phyloP scores from a whole-genome alignment of 2,113 vertebrate genomes.

The Leptosomus discolor region DNA sequence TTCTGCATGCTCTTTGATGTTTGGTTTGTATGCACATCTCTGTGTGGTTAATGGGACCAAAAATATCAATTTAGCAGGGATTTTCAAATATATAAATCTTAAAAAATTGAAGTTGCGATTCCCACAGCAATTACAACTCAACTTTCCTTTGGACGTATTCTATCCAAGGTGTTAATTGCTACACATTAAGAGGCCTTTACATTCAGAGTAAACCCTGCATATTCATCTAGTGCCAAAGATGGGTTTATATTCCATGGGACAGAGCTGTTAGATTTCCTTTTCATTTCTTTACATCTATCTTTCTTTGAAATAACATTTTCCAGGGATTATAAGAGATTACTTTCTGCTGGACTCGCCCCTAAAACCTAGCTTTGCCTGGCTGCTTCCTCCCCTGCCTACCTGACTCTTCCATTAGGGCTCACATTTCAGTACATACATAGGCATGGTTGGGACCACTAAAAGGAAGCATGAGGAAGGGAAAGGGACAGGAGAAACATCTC shows the following conservation, averaged over 20 bases:
- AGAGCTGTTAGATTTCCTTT: neutral
- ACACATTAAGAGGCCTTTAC: neutral
- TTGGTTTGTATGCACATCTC: neutral
- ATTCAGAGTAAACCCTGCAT: neutral
- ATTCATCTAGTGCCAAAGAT: neutral
- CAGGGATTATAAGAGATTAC: neutral
- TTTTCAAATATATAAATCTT: neutral
- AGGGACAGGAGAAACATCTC: neutral
- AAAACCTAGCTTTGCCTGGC: fast-evolving
- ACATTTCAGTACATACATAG: neutral
- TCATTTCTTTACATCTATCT: neutral
- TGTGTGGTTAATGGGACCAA: neutral
- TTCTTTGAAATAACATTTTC: neutral
- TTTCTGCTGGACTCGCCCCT: neutral
- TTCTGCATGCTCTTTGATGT: neutral
- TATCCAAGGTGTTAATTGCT: neutral
- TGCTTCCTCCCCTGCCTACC: neutral
- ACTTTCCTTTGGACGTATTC: neutral
- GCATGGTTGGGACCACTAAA: neutral
- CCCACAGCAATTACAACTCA: neutral
- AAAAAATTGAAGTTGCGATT: neutral
- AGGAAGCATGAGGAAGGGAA: neutral
- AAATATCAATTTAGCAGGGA: neutral
- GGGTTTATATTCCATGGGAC: neutral
- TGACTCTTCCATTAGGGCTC: neutral